Base-by-base conservation (phyloP, 2,113 vertebrate species). In the Willisornis vidua region DNA sequence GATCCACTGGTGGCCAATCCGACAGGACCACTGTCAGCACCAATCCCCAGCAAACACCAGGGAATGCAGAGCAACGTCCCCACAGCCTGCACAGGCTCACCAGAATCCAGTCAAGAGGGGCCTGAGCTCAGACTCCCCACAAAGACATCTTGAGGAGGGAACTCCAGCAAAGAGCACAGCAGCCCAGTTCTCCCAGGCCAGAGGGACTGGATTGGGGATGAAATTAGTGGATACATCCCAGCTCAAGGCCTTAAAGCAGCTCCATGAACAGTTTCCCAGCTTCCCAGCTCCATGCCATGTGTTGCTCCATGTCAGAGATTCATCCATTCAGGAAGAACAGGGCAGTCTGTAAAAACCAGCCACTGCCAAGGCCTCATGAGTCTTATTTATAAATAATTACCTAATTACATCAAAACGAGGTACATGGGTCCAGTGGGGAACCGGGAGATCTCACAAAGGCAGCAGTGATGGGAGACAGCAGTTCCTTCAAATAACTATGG, bases 361-460 rank as follows among this genome's bases (percentile, higher is more conserved):
- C 55, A 23, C 66, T 19, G 68, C 0, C 0, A 4, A 79, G 37
- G 55, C 35, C 82, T 73, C 20, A 0, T 0, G 0, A 72, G 72
- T 10, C 72, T 76, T 10, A 52, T 26, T 39, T 14, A 28, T 43
- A 73, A 83, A 66, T 7, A 70, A 85, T 61, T 51, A 65, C 26
- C 17, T 61, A 59, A 80, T 73, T 39, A 14, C 2, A 78, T 5
- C 70, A 72, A 48, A 94, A 75, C 2, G 3, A 81, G 39, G 68
- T 43, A n/a, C 15, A 14, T 4, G 25, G 65, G 65, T 87, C 2
- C 3, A 46, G 35, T 1, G 19, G 17, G 15, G 62, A 90, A 37
- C n/a, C 3, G 49, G 46, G 67, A 94, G 46, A 86, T 54, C 25
- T 46, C 15, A 55, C 39, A 43, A 52, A 78, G 35, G 77, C n/a